A percentile compares a stretch with the other conserved stretches of the same genome.
Evolutionary conservation across 1,140 invertebrate genomes (phyloP).

Genomic region (Mizuhopecten yessoensis): DNA sequence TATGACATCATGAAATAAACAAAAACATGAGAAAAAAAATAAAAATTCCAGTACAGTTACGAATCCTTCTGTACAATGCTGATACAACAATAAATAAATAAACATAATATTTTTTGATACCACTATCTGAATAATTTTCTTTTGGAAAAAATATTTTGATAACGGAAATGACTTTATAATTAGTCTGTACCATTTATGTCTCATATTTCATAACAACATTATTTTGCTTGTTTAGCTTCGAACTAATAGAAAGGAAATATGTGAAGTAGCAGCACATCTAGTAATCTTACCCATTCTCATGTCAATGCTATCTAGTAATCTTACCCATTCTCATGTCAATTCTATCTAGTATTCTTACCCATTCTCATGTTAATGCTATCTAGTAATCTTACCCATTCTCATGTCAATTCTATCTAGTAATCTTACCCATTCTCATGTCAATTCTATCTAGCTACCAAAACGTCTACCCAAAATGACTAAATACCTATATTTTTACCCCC

Average conservation of each 20-base stretch:
- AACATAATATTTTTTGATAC: neutral
- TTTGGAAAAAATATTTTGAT: too few relatives aligned
- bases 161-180: neutral
- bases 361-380: too few relatives aligned
- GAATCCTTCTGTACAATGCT: neutral
- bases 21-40: too few relatives aligned
- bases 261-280: neutral
- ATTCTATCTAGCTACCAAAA: too few relatives aligned
- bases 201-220: neutral
- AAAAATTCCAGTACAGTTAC: neutral
- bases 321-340: too few relatives aligned
- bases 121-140: too few relatives aligned
- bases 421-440: too few relatives aligned
- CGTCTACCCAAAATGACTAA: too few relatives aligned
- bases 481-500: too few relatives aligned
- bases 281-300: neutral
- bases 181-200: neutral
- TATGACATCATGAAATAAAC: neutral
- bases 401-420: too few relatives aligned
- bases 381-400: too few relatives aligned
- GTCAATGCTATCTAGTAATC: neutral
- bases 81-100: neutral
- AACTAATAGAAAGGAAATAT: neutral
- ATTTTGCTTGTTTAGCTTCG: neutral
- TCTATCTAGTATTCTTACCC: too few relatives aligned